phyloP scores from a whole-genome alignment of 2,113 vertebrate genomes.

The Anarhynchus alexandrinus region DNA sequence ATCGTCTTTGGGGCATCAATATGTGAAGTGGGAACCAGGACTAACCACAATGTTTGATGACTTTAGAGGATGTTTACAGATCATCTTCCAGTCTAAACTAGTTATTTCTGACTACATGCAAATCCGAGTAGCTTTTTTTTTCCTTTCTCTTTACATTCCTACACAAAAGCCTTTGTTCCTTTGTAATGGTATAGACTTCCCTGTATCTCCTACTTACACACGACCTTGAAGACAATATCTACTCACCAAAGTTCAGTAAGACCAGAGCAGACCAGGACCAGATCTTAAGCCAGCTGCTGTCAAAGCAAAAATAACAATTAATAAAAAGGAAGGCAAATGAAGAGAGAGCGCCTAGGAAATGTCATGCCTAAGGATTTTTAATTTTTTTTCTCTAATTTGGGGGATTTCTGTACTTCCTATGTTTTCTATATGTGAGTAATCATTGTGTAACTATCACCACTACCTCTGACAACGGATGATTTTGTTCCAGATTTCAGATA shows the following conservation, averaged over 20 bases:
- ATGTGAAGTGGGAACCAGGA: background rate
- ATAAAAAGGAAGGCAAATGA: background rate
- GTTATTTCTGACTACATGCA: constrained; percentile 40
- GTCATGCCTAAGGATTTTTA: background rate
- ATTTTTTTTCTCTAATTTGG: background rate
- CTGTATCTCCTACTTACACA: constrained; percentile 25
- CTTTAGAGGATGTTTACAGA: constrained; percentile 36
- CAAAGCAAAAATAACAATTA: background rate
- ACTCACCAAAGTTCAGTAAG: background rate
- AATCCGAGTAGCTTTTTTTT: constrained; percentile 20
- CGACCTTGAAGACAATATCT: constrained; percentile 36
- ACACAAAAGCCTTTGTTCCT: constrained; percentile 52
- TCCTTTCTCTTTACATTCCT: constrained; percentile 75
- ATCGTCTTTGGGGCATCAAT: constrained; percentile 3
- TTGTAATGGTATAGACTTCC: background rate
- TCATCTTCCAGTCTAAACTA: constrained; percentile 47
- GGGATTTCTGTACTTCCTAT: constrained; percentile 16
- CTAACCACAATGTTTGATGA: background rate
- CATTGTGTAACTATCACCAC: constrained; percentile 15
- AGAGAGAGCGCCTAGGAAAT: background rate
- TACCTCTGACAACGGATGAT: constrained; percentile 20
- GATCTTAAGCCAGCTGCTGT: background rate
- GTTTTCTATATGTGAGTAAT: background rate
- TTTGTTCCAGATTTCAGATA: constrained; percentile 2
- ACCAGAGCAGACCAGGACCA: constrained; percentile 15